A percentile compares a stretch with the other conserved stretches of the same genome.
phyloP scores from a whole-genome alignment of 2,888 invertebrate genomes.

The Epinotia bilunana region DNA sequence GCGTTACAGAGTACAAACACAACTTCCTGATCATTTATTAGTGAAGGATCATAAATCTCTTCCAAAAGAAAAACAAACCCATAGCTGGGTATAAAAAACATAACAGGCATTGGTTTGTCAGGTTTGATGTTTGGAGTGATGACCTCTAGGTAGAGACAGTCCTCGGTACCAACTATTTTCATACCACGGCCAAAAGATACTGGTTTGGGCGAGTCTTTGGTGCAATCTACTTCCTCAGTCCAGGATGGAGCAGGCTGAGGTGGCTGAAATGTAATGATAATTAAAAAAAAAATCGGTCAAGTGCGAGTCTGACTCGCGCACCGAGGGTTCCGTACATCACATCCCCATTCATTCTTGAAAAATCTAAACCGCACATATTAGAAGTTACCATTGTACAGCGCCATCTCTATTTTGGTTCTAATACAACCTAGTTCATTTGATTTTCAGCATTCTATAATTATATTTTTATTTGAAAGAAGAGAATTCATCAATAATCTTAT shows the following conservation, averaged over 20 bases:
- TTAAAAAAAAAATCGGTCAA: neutral
- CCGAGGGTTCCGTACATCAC: too few relatives aligned
- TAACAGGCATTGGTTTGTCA: slow-evolving; percentile 72
- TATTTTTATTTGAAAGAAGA: too few relatives aligned
- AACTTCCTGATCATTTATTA: slow-evolving; percentile 66
- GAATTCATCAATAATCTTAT: too few relatives aligned
- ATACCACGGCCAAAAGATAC: slow-evolving; percentile 45
- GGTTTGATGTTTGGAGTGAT: slow-evolving; percentile 65
- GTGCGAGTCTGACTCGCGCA: too few relatives aligned
- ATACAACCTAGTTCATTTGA: too few relatives aligned
- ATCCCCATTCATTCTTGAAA: too few relatives aligned
- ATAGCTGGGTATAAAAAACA: slow-evolving; percentile 80
- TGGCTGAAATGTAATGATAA: slow-evolving; percentile 61
- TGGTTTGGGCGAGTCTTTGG: slow-evolving; percentile 60
- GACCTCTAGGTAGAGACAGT: slow-evolving; percentile 77
- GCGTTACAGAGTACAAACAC: slow-evolving; percentile 77
- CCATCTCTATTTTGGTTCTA: too few relatives aligned
- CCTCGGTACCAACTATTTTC: slow-evolving; percentile 67
- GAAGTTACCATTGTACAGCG: too few relatives aligned
- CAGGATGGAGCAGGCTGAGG: slow-evolving; percentile 65
- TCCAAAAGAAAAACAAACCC: slow-evolving; percentile 64
- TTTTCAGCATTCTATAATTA: too few relatives aligned
- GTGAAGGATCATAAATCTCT: slow-evolving; percentile 65
- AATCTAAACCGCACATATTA: too few relatives aligned
- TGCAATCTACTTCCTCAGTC: slow-evolving; percentile 67